A percentile compares a stretch with the other conserved stretches of the same genome.
phyloP scores from a whole-genome alignment of 2,888 invertebrate species.

The Bombylius major region DNA sequence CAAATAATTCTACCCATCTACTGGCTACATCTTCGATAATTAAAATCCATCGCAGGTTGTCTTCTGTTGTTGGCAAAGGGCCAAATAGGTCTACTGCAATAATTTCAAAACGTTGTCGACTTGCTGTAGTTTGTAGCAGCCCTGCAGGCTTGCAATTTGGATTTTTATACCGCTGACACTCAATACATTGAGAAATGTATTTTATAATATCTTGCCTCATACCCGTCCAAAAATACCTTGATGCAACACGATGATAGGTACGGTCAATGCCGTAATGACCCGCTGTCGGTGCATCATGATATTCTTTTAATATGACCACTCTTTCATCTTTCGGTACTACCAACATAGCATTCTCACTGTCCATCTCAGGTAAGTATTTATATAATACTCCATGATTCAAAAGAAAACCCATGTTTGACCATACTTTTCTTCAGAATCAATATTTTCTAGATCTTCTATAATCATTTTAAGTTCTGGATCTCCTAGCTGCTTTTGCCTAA shows the following conservation, averaged over 20 bases:
- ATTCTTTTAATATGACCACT: constrained; percentile 8
- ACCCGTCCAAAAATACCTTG: constrained; percentile 19
- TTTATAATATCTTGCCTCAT: constrained; percentile 19
- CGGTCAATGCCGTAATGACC: too few relatives aligned
- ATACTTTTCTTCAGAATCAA: not conserved
- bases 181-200: constrained; percentile 20
- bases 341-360: constrained; percentile 3
- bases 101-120: not conserved
- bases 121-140: constrained; percentile 22
- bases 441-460: not conserved
- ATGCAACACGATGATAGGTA: too few relatives aligned
- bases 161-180: constrained; percentile 25
- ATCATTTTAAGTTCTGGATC: not conserved
- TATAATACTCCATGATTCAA: constrained; percentile 8
- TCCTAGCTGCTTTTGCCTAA: constrained; percentile 1
- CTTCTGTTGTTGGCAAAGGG: constrained; percentile 14
- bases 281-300: constrained; percentile 15
- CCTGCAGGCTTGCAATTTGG: constrained; percentile 22
- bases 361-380: constrained; percentile 5
- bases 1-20: constrained; percentile 15
- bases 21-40: constrained; percentile 19
- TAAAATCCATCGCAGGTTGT: constrained; percentile 18
- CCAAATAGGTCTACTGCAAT: too few relatives aligned
- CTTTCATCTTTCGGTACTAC: constrained; percentile 12
- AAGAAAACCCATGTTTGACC: not conserved